Evolutionary conservation across 2,888 invertebrate species (phyloP), one percentile per base, ranked within the genome.

Genomic region (Lochmaea capreae): DNA sequence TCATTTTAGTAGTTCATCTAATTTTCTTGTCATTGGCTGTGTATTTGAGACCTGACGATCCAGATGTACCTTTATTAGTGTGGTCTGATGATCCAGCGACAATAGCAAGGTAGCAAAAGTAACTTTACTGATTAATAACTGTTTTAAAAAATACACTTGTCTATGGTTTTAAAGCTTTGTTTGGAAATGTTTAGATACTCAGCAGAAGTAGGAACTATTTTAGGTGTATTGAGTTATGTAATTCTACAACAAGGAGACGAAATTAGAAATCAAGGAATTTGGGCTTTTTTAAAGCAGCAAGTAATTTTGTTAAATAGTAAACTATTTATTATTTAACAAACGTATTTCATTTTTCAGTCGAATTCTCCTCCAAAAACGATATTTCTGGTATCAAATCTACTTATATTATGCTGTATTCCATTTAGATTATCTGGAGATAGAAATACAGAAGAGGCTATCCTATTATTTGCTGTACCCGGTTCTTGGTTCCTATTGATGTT

Each of bases 401-500:
- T 97, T 59, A 93, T 98, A 69, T 87, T 98, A 81, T 92, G 94
- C 0, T 97, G 97, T 85, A 95, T 98, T 79, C 97, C 97, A 0
- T 95, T 93, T 79, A 92, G 98, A 6, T 83, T 96, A 14, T 90
- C 90, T 76, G 92, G 91, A 11, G 92, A 95, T 83, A 90, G 92
- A 63, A 91, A 92, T 82, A 90, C 94, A 0, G 99, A 99, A 87
- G 99, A 98, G 86, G 95, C 96, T 0, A 92, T 99, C 66, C 89
- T 99, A 39, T 92, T 97, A 54, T 93, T 98, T 82, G 94, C 98
- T 0, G 93, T 98, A 26, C 99, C 99, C 0, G 96, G 97, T 5
- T 96, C 96, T 49, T 99, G 99, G 99, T 97, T 98, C 86, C 92
- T 98, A 59, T 91, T 99, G 26, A 97, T 99, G 93, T 99, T 99